Base-by-base conservation (phyloP, 2,888 invertebrate genomes). In the Polyploca ridens region DNA sequence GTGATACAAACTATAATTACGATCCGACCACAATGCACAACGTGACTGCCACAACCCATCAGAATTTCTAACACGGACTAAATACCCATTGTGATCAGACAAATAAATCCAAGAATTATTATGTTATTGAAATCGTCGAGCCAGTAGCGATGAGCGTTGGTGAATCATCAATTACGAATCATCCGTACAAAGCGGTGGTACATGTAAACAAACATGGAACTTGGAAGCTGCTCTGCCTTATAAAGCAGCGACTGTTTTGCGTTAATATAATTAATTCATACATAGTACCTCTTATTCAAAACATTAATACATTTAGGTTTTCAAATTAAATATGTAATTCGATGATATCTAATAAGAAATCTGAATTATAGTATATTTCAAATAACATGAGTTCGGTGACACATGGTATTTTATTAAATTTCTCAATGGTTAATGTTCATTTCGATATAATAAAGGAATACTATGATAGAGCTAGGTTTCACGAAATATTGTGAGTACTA, bases 1-100 rank as follows among this genome's bases (percentile, higher is more conserved):
- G 81, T 77, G 78, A 82, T 84, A 82, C 74, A 74, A 69, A 74
- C 72, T 76, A 27, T 27, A 79, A 81, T 80, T 79, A 72, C 74
- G 70, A 72, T 70, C 63, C 72, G 7, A 66, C 66, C 59, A 69
- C 67, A 73, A 65, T 64, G 66, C 66, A 62, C 67, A 69, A 63
- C 65, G 72, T 64, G 73, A 64, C 73, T 66, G 67, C 64, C 64
- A 74, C 61, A 41, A 16, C 60, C n/a, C 61, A 41, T 6, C 19
- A 54, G 19, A 54, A 54, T 19, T 54, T 54, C 19, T 54, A 54
- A 54, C 7, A 54, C 54, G 3, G 1, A 19, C 19, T 10, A 19
- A 54, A 19, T 10, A 5, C 5, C 49, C 49, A 49, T 49, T 49
- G 49, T 49, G 49, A 44, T 44, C 14, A 44, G 49, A 16, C 54